Evolutionary conservation across 1,140 invertebrate species (phyloP), one percentile per base, ranked within the genome.

Genomic region (Grapholita molesta): DNA sequence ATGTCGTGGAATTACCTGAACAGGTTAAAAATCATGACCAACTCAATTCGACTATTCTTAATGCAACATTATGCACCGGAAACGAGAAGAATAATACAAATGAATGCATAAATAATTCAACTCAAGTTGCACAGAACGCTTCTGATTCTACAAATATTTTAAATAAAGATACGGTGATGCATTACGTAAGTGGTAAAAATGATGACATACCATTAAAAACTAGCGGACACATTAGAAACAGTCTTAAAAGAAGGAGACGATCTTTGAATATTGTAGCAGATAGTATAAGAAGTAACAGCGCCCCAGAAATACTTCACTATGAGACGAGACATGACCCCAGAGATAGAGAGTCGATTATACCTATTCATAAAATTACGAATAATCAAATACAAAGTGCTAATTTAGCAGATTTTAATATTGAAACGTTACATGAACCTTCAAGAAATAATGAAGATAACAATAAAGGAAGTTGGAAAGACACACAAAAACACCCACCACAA

Each of bases 321-420:
- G 71, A 78, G 72, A 85, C 80, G 42, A 70, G 68, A 32, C 83
- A 88, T 69, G 67, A 65, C 24, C 69, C 66, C 38, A 72, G 68
- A 69, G 67, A 75, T 66, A 72, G 57, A 71, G 70, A 82, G 76
- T 18, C 65, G 32, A 70, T 67, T 52, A 25, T 72, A 28, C 72
- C 68, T 21, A 64, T 75, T 18, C 66, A 72, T 6, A 61, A 73
- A 65, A 61, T 30, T 48, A 66, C 66, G 2, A 74, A 67, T 18
- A 77, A 79, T 55, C 66, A 78, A 32, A 83, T 89, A 11, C 78
- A 83, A 68, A 73, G 61, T 35, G 73, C 79, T 9, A 69, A 79
- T 48, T 79, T 89, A 73, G 84, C 86, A 30, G 83, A 90, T 77
- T 88, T 87, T 61, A 86, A 86, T 68, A 86, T 91, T 55, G 76